Evolutionary conservation across 2,113 vertebrate species (phyloP), one percentile per base, ranked within the genome.

Genomic region (Alexandromys fortis): DNA sequence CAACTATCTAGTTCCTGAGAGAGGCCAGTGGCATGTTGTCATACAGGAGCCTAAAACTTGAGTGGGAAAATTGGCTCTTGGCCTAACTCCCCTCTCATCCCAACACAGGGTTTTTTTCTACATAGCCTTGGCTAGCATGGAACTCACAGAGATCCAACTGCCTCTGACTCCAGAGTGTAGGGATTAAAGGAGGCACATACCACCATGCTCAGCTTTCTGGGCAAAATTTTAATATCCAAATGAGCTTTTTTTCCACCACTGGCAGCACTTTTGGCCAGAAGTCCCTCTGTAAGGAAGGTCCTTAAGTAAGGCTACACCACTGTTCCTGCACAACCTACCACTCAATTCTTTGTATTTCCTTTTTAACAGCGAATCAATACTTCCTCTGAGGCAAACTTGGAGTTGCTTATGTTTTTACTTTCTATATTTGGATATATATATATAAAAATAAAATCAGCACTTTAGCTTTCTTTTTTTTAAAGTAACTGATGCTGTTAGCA

Each of bases 371-470:
- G 65, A 68, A 90, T 76, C 68, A 58, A 52, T 86, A n/a, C 96
- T 95, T 96, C 95, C 79, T 97, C 78, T 45, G 77, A 97, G 95
- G 79, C 45, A 90, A 91, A 92, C 79, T 72, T 58, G 30, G 91
- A 82, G 77, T 92, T 63, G 77, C 86, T 95, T 91, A 58, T 86
- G 83, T 94, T 88, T 92, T 90, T 76, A 85, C 79, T 86, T 96
- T 92, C 97, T 96, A 96, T 93, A 96, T 93, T 97, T 98, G 94
- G 93, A 90, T 72, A 91, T 22, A 58, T 49, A 49, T 3, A 55
- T 4, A 95, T 89, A 42, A 96, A 89, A 85, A 83, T 96, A 96
- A 89, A 85, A 83, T 96, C 95, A 95, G 96, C 94, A 96, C 78
- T 95, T 95, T 63, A 22, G 63, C 78, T 14, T 81, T 52, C 49